A percentile compares a stretch with the other conserved stretches of the same genome.
These are phyloP conservation scores for Tricholaema leucomelas DNA, from an alignment of 2,113 vertebrate genomes.

Conservation along the genomic window DNA sequence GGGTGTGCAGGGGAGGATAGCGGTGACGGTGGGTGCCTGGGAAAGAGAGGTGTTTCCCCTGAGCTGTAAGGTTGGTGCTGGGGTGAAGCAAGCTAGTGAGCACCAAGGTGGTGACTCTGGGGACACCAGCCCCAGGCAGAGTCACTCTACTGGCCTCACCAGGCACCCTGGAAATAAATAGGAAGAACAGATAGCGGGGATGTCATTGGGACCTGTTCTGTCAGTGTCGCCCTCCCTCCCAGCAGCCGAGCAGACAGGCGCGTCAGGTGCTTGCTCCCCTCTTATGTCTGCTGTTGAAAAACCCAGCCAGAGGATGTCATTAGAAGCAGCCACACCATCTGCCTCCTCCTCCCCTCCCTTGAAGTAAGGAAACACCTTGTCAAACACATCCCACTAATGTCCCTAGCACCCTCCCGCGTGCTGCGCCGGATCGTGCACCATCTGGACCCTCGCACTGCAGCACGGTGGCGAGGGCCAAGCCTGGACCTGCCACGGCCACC, in stretches of 20 bases:
- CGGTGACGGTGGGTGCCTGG: neutral
- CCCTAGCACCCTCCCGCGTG: conserved; percentile 44
- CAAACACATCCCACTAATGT: conserved; percentile 68
- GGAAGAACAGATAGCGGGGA: neutral
- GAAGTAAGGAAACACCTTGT: conserved; percentile 70
- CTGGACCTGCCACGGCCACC: neutral
- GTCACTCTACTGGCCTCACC: neutral
- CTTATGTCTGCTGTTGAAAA: conserved; percentile 52
- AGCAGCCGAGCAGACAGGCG: conserved; percentile 35
- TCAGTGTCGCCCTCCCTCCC: neutral
- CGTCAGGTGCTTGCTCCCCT: conserved; percentile 55
- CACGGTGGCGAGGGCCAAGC: accelerated
- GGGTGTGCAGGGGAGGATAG: neutral
- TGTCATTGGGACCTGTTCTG: neutral
- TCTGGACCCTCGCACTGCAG: neutral
- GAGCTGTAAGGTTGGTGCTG: accelerated
- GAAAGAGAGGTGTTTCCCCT: neutral
- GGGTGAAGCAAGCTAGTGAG: accelerated
- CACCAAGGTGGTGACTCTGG: neutral
- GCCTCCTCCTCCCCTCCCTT: conserved; percentile 58
- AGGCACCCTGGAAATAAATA: neutral
- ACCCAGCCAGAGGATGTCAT: conserved; percentile 67
- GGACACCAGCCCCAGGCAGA: neutral
- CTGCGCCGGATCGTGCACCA: conserved; percentile 58
- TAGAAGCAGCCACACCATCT: conserved; percentile 63